phyloP scores from a whole-genome alignment of 1,140 invertebrate species.

The Ganaspis sp. region DNA sequence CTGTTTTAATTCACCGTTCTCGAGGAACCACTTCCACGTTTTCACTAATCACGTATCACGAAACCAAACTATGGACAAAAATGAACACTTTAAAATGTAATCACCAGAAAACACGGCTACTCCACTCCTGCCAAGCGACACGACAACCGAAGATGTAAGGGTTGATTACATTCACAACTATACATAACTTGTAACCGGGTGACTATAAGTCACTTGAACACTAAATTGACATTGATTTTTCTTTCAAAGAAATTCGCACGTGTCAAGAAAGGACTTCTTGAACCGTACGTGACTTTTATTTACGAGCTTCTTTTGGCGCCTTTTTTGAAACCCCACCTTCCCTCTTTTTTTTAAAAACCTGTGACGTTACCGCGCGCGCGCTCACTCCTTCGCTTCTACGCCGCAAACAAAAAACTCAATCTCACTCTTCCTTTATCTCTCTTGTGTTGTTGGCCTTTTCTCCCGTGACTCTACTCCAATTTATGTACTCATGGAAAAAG shows the following conservation, averaged over 20 bases:
- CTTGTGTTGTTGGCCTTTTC: background rate
- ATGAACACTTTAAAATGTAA: background rate
- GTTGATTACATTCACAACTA: background rate
- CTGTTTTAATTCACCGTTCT: conserved; percentile 6
- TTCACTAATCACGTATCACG: conserved; percentile 27
- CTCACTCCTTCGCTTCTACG: background rate
- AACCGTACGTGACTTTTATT: background rate
- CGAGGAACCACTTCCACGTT: conserved; percentile 17
- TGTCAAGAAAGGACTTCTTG: background rate
- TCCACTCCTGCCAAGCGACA: conserved; percentile 8
- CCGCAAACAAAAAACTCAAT: conserved; percentile 26
- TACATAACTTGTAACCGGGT: background rate
- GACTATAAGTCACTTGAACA: background rate
- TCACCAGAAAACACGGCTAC: conserved; percentile 19
- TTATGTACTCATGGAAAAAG: conserved; percentile 1
- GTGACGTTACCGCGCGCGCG: conserved; percentile 19
- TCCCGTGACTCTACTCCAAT: conserved; percentile 11
- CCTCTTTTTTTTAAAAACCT: background rate
- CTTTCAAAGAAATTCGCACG: background rate
- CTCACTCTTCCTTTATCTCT: conserved; percentile 32
- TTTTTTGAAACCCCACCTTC: conserved; percentile 1
- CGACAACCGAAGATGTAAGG: background rate
- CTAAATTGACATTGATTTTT: background rate
- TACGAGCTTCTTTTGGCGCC: background rate
- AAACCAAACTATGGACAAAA: conserved; percentile 15